These are phyloP conservation scores for Sycophila sp. DNA, from an alignment of 1,140 invertebrate species.

Conservation along the genomic window DNA sequence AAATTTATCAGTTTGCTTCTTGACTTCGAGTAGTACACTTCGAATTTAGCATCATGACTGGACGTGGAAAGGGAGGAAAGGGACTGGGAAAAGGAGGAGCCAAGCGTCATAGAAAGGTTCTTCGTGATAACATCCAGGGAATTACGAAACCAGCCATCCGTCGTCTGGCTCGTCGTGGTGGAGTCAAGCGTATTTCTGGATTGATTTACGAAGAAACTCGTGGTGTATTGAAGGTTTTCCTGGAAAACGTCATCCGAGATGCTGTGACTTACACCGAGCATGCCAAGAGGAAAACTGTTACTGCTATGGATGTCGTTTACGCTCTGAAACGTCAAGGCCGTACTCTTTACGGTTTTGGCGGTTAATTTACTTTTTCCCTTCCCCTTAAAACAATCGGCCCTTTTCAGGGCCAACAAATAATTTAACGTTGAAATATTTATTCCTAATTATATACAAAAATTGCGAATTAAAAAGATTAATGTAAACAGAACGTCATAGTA, in stretches of 20 bases:
- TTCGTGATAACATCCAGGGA: constrained; percentile 52
- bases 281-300: constrained; percentile 67
- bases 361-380: not conserved
- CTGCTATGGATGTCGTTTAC: constrained; percentile 48
- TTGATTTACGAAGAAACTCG: constrained; percentile 26
- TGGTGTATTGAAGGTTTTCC: constrained; percentile 44
- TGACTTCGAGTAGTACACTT: not conserved
- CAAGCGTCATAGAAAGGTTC: constrained; percentile 75
- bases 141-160: constrained; percentile 41
- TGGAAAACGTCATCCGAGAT: constrained; percentile 25
- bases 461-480: too few species aligned
- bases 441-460: too few species aligned
- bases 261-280: constrained; percentile 14
- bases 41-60: not conserved
- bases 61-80: constrained; percentile 7
- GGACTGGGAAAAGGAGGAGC: constrained; percentile 55
- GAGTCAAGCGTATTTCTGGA: constrained; percentile 76
- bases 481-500: too few species aligned
- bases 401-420: not conserved
- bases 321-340: not conserved
- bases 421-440: not conserved
- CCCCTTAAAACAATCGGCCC: not conserved
- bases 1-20: not conserved
- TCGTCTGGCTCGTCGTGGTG: constrained; percentile 72
- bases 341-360: not conserved